A percentile compares a stretch with the other conserved stretches of the same genome.
Evolutionary conservation across 2,888 invertebrate species (phyloP).

Genomic region (Plebejus argus): DNA sequence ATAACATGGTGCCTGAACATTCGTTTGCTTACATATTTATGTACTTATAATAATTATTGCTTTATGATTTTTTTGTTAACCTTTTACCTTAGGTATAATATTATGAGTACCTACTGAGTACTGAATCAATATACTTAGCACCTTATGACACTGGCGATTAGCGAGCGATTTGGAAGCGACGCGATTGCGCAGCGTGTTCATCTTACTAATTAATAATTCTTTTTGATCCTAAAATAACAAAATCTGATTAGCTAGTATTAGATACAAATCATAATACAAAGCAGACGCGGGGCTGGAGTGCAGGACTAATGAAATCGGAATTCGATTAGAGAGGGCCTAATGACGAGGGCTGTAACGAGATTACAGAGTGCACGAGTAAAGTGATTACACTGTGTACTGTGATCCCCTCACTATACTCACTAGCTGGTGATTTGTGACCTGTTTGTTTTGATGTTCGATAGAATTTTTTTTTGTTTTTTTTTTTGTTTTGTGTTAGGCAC

Average conservation of each 20-base stretch:
- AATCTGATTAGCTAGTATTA: slow-evolving; percentile 14
- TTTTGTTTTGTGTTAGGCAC: slow-evolving; percentile 43
- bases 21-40: neutral
- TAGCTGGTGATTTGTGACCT: slow-evolving; percentile 55
- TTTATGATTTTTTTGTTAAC: too few species aligned
- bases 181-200: too few species aligned
- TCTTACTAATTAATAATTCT: neutral
- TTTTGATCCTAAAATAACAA: neutral
- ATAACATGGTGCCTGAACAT: neutral
- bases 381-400: slow-evolving; percentile 44
- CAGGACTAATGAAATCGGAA: slow-evolving; percentile 47
- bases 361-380: slow-evolving; percentile 47
- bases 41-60: too few species aligned
- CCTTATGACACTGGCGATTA: too few species aligned
- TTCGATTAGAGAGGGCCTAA: slow-evolving; percentile 48
- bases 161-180: too few species aligned
- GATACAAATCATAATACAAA: slow-evolving; percentile 24
- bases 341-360: slow-evolving; percentile 48
- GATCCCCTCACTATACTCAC: slow-evolving; percentile 42
- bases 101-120: too few species aligned
- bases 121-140: too few species aligned
- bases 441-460: slow-evolving; percentile 7
- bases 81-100: too few species aligned
- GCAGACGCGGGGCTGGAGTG: slow-evolving; percentile 37
- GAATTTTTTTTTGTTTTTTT: slow-evolving; percentile 43